Base-by-base conservation (phyloP, 2,888 invertebrate genomes). In the Cepaea hortensis region DNA sequence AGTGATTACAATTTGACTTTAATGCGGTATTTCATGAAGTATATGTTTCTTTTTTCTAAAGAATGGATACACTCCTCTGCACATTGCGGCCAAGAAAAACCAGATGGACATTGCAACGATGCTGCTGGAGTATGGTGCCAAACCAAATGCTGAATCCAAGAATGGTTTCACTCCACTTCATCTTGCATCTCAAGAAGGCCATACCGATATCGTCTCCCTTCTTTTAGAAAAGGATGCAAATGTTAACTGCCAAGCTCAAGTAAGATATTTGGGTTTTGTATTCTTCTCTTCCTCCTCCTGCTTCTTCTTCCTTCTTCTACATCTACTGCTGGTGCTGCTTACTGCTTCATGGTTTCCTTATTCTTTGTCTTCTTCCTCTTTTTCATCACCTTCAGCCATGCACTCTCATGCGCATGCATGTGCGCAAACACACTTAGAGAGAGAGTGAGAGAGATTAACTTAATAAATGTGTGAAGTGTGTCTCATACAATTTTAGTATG, bases 91-190 rank as follows among this genome's bases (percentile, higher is more conserved):
- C 20, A 97, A 98, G 90, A 99, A 99, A 95, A 99, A 99, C 95
- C 98, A 99, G 96, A 98, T 99, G 98, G 99, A 99, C 93, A 99
- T 99, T 89, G 99, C 99, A 0, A 98, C 98, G 3, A 98, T 98
- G 0, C 95, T 99, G 83, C 95, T 99, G 90, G 98, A 99, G 94
- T 98, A 98, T 92, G 98, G 98, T 65, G 99, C 99, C 0, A 96
- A 98, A 91, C 97, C 99, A 3, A 98, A 98, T 94, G 97, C 98
- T 0, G 99, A 99, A 95, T 99, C 99, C 87, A 98, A 98, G 94
- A 94, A 94, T 93, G 99, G 99, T 1, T 99, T 99, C 94, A 98
- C 98, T 20, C 98, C 99, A 4, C 94, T 96, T 11, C 99, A 99
- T 95, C 96, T 99, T 85, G 98, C 99, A 91, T 96, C 98, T 82